Conservation (phyloP, 2,888 invertebrate genomes). For the Tachina lurida region DNA sequence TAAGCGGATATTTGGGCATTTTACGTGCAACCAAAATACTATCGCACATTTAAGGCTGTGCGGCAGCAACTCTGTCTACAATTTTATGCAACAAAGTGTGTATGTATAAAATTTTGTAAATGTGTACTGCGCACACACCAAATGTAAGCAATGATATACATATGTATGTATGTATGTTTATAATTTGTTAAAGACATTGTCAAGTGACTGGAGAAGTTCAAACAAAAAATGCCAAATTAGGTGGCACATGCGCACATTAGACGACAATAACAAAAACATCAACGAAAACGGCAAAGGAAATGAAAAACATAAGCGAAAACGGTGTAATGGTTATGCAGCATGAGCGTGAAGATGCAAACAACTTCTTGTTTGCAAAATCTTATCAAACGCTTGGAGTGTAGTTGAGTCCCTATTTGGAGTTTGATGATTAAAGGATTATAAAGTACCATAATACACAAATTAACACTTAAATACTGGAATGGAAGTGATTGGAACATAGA, state of each 20-base stretch:
- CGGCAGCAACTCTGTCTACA: background rate
- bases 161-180: conserved; percentile 44
- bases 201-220: conserved; percentile 66
- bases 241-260: conserved; percentile 70
- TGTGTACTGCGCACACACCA: background rate
- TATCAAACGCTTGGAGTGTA: conserved; percentile 53
- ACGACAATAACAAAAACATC: conserved; percentile 41
- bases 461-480: background rate
- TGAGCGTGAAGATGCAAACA: background rate
- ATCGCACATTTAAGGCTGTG: conserved; percentile 13
- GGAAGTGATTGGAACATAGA: background rate
- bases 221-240: conserved; percentile 69
- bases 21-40: conserved; percentile 30
- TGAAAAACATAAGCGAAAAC: conserved; percentile 60
- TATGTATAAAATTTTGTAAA: background rate
- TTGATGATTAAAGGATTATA: conserved; percentile 16
- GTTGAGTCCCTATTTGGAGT: background rate
- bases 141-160: conserved; percentile 38
- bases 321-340: conserved; percentile 38
- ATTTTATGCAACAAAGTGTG: background rate
- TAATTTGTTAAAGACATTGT: conserved; percentile 73
- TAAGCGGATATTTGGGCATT: conserved; percentile 24
- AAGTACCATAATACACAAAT: conserved; percentile 12
- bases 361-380: conserved; percentile 65
- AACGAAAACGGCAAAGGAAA: conserved; percentile 3